These are phyloP conservation scores for Scaeva pyrastri DNA, from an alignment of 2,888 invertebrate species.

Conservation along the genomic window DNA sequence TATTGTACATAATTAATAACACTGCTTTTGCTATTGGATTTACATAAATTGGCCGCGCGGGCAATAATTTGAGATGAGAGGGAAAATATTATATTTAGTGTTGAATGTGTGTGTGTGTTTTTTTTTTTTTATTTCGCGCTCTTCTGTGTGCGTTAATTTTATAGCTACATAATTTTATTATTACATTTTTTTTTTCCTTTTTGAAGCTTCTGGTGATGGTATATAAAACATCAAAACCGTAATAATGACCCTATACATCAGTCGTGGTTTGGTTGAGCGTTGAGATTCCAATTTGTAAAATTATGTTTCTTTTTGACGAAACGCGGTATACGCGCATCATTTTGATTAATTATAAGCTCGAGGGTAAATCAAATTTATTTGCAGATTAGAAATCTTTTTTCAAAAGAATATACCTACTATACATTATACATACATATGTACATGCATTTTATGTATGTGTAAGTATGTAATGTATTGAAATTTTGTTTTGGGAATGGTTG, in stretches of 20 bases:
- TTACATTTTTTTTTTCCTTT: too few relatives aligned
- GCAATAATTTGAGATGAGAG: slow-evolving; percentile 23
- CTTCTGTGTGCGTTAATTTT: neutral
- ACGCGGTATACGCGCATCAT: slow-evolving; percentile 16
- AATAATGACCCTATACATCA: neutral
- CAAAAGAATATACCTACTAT: too few relatives aligned
- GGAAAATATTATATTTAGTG: slow-evolving; percentile 32
- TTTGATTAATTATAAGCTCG: slow-evolving; percentile 66
- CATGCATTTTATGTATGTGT: neutral
- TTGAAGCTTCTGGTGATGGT: slow-evolving; percentile 13
- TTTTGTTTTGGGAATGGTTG: neutral
- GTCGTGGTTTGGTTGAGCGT: slow-evolving; percentile 1
- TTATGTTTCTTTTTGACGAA: slow-evolving; percentile 28
- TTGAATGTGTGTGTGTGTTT: slow-evolving; percentile 1
- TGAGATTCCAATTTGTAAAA: slow-evolving; percentile 43
- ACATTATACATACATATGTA: neutral
- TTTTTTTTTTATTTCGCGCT: neutral
- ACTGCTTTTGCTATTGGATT: slow-evolving; percentile 72
- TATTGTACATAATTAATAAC: slow-evolving; percentile 72
- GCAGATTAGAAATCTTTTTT: slow-evolving; percentile 40
- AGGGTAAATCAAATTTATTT: slow-evolving; percentile 54
- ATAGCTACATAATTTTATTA: slow-evolving; percentile 2
- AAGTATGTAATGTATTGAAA: neutral
- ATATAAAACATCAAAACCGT: neutral
- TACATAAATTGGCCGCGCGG: slow-evolving; percentile 65